These are phyloP conservation scores for Sterrhoptilus dennistouni DNA, from an alignment of 2,113 vertebrate species.

Conservation along the genomic window DNA sequence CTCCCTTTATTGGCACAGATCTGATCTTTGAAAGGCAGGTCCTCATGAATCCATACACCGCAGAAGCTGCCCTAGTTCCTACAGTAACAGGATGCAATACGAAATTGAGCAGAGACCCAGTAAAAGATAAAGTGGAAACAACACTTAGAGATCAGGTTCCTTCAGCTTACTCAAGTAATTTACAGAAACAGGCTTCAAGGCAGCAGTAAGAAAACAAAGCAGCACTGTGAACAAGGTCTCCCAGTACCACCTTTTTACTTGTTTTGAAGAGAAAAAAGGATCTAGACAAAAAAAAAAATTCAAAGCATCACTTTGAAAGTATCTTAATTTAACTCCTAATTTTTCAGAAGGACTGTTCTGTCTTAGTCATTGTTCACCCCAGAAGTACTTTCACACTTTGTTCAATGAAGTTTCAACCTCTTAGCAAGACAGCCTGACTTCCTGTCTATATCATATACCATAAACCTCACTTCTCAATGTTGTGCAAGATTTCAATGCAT, in stretches of 20 bases:
- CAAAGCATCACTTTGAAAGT: neutral
- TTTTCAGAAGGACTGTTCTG: neutral
- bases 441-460: neutral
- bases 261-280: neutral
- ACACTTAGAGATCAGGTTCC: neutral
- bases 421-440: neutral
- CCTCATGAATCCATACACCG: rapidly evolving
- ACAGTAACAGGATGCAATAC: neutral
- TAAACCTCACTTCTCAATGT: neutral
- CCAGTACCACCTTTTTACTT: neutral
- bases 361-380: neutral
- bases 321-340: neutral
- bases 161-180: neutral
- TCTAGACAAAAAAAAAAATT: neutral
- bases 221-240: neutral
- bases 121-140: neutral
- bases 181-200: neutral
- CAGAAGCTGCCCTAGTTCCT: neutral
- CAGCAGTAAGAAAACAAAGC: neutral
- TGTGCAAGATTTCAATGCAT: neutral
- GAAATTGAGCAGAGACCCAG: neutral
- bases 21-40: neutral
- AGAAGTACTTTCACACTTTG: neutral
- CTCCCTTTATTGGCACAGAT: neutral
- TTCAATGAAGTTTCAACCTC: neutral